Base-by-base conservation (phyloP, 2,888 invertebrate genomes). In the Trissonchulus latispiculum region DNA sequence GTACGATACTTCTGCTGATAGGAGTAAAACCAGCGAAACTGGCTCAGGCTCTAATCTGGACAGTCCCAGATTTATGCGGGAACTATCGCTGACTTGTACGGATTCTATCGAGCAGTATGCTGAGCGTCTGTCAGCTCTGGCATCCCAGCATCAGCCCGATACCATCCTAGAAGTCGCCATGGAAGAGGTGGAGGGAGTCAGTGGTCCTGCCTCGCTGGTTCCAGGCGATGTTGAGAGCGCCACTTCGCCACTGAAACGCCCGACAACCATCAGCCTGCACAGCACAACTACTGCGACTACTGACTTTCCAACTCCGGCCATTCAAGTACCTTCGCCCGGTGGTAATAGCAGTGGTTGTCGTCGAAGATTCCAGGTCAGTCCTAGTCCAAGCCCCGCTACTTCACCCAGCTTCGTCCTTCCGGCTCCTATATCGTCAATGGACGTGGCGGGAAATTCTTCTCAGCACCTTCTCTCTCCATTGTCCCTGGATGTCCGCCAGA, bases 91-190 rank as follows among this genome's bases (percentile, higher is more conserved):
- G 8, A 64, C 66, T 18, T 64, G 66, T 33, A 15, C 66, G 35
- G 66, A 64, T 33, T 64, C 66, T n/a, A 64, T 64, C 28, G 66
- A 64, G 28, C 8, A 29, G n/a, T 64, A 32, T 64, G 66, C 66
- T 28, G 66, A 64, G 35, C 66, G 66, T n/a, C n/a, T 64, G 31
- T 15, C 8, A 64, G 66, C 8, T 15, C 31, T 64, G 32, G 18
- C 8, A 15, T 15, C 8, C 8, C 66, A 15, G 8, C 66, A 64
- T 8, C 48, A 48, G 48, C 48, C 8, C 8, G 48, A 48, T 48
- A 48, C 48, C 48, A 23, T 8, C 23, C 23, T 48, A 23, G 23
- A 15, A 15, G 48, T 8, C 8, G 8, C 48, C 8, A 23, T 48
- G 8, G 8, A 48, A 48, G 23, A 48, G 23, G 48, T 15, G 48